Conservation (phyloP, 2,797 vertebrate species). For the Muscicapa striata region DNA sequence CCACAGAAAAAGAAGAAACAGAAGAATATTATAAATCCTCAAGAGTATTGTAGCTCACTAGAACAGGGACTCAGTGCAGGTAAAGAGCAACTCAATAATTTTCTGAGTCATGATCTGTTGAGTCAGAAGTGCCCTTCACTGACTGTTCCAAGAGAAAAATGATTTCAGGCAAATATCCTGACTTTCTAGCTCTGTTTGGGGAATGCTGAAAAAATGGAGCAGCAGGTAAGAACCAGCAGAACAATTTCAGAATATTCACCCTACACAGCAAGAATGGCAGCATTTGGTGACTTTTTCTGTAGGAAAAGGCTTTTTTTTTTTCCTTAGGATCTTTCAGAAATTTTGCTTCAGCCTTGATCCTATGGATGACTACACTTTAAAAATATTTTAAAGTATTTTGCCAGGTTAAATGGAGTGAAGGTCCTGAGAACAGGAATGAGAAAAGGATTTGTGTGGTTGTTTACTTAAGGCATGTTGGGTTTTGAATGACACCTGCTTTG, state of each 20-base stretch:
- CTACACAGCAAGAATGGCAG: neutral
- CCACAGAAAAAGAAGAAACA: neutral
- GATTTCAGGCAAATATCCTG: neutral
- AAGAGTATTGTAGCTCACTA: neutral
- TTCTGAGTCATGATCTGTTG: neutral
- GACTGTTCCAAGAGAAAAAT: neutral
- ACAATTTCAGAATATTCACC: neutral
- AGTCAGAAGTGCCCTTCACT: constrained; percentile 1
- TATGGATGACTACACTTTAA: neutral
- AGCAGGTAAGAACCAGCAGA: neutral
- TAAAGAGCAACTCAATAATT: neutral
- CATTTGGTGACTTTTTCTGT: neutral
- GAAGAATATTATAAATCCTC: neutral
- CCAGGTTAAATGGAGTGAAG: neutral
- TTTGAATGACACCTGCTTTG: neutral
- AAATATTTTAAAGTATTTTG: neutral
- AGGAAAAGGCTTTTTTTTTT: neutral
- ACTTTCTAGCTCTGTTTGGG: neutral
- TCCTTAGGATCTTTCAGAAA: neutral
- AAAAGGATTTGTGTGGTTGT: neutral
- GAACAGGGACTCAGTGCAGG: neutral
- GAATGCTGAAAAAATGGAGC: neutral
- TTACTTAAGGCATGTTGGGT: neutral
- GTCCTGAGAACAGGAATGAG: neutral
- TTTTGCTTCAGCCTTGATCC: neutral